Evolutionary conservation across 2,797 vertebrate genomes (phyloP).

Genomic region (Paguma larvata): DNA sequence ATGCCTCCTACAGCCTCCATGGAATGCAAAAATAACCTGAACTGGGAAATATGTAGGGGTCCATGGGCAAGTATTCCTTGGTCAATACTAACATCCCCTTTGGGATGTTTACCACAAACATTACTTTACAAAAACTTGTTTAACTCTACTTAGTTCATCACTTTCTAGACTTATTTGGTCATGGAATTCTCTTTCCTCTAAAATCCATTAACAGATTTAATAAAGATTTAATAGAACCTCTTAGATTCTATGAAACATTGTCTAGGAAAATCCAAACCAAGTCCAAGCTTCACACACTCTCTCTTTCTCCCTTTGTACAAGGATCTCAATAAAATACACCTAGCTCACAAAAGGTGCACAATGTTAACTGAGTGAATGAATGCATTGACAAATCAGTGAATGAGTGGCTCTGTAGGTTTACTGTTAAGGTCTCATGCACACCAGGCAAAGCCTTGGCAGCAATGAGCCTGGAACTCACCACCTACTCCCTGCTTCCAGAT

Average conservation of each 20-base stretch:
- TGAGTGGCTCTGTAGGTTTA: neutral
- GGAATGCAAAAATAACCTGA: neutral
- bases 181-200: conserved; percentile 1
- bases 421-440: neutral
- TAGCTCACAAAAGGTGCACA: neutral
- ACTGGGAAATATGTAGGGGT: neutral
- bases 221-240: neutral
- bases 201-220: neutral
- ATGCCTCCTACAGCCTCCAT: neutral
- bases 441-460: neutral
- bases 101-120: accelerated
- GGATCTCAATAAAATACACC: neutral
- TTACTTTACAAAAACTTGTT: neutral
- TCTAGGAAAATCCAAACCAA: neutral
- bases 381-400: neutral
- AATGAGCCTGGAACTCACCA: accelerated
- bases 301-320: neutral
- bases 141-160: neutral
- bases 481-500: neutral
- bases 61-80: neutral
- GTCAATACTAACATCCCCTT: neutral
- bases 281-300: neutral
- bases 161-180: neutral
- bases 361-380: neutral
- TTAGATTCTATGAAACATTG: neutral